Conservation (phyloP, 2,888 invertebrate species). For the Netelia inedita region DNA sequence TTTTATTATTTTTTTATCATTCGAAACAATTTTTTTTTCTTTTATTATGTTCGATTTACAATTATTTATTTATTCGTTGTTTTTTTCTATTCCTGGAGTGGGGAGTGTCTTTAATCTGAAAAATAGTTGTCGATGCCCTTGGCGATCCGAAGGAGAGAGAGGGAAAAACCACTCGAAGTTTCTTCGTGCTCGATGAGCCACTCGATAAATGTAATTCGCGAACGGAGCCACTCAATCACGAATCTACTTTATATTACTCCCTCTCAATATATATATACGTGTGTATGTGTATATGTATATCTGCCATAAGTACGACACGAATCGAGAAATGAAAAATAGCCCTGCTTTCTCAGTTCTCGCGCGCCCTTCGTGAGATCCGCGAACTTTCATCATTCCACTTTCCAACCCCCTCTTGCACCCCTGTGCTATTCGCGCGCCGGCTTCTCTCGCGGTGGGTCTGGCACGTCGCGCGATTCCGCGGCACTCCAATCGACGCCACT, state of each 20-base stretch:
- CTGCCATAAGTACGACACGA: conserved; percentile 10
- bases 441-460: conserved; percentile 37
- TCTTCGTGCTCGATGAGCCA: conserved; percentile 19
- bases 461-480: conserved; percentile 41
- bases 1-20: no score
- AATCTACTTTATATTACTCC: conserved; percentile 4
- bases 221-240: conserved; percentile 19
- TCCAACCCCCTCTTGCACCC: conserved; percentile 7
- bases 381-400: conserved; percentile 42
- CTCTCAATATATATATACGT: conserved; percentile 13
- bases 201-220: conserved; percentile 12
- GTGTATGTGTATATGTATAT: conserved; percentile 1
- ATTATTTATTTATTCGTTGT: no score
- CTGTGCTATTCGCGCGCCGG: conserved; percentile 24
- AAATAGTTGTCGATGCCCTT: not conserved
- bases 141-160: not conserved
- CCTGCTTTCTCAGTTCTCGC: conserved; percentile 21
- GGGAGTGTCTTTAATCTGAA: no score
- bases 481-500: conserved; percentile 60
- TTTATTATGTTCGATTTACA: no score
- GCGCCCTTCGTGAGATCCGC: conserved; percentile 34
- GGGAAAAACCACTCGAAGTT: conserved; percentile 5
- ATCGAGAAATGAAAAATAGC: conserved; percentile 17
- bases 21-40: no score
- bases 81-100: no score